Evolutionary conservation across 1,140 invertebrate genomes (phyloP), one percentile per base, ranked within the genome.

Genomic region (Macrobrachium rosenbergii): DNA sequence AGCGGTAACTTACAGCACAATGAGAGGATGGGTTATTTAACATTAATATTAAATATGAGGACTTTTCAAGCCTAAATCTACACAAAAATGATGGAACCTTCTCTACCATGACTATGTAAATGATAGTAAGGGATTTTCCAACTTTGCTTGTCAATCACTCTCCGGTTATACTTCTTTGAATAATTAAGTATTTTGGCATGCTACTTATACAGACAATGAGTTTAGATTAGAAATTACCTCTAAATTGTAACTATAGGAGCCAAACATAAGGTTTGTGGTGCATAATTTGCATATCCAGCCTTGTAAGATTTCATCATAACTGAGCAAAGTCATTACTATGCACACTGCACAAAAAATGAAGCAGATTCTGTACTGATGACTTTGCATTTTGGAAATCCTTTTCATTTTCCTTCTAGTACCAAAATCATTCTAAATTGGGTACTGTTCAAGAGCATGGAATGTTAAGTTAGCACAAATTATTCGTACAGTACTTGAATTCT

Each of bases 1-100:
- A 85, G 83, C 76, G 69, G 17, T 85, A 79, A 85, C 75, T 72
- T 85, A 79, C 62, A 67, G 45, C 59, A 59, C 37, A 19, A 85
- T 85, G 83, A 85, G 83, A 85, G 83, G 83, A 85, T 85, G 83
- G 83, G 83, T 85, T 64, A 85, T 85, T 85, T 85, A 69, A 79
- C 83, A 85, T 85, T 85, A 85, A 72, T 45, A 64, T 78, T 77
- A 69, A 72, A 23, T 72, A 72, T 72, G 37, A 28, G 37, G 10
- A 69, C 64, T 79, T 79, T 62, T 79, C 58, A 72, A 64, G 62
- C 62, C 45, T 78, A 69, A 69, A 79, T 28, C 75, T 85, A 85
- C 83, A 85, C 52, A 69, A 72, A 72, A 28, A 85, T 64, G 82
- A 83, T 77, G 73, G 60, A 83, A 76, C 75, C 64, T 60, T 76